A percentile compares a stretch with the other conserved stretches of the same genome.
Conservation (phyloP, 2,113 vertebrate genomes). For the Condylura cristata region DNA sequence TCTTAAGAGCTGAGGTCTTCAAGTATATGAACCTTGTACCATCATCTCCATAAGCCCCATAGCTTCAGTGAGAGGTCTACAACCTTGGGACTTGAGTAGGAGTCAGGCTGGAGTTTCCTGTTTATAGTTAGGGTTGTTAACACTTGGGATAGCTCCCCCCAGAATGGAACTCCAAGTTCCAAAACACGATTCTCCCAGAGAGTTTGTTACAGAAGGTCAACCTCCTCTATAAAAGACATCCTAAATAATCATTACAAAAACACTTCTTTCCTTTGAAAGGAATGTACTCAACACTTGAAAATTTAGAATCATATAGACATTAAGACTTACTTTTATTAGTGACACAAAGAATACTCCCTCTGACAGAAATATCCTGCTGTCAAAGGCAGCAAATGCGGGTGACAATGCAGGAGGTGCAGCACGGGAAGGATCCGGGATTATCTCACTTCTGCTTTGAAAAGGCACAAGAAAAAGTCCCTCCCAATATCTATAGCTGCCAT, state of each 20-base stretch:
- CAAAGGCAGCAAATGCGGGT: not conserved
- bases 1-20: not conserved
- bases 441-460: not conserved
- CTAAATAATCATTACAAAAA: slow-evolving; percentile 24
- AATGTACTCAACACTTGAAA: slow-evolving; percentile 13
- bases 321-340: not conserved
- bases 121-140: slow-evolving; percentile 71
- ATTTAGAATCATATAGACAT: not conserved
- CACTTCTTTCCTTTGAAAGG: not conserved
- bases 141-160: slow-evolving; percentile 46
- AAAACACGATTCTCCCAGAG: slow-evolving; percentile 61
- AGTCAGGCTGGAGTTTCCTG: slow-evolving; percentile 67
- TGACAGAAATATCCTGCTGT: not conserved
- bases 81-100: slow-evolving; percentile 64
- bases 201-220: slow-evolving; percentile 63
- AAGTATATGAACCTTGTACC: not conserved
- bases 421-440: not conserved
- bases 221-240: slow-evolving; percentile 23
- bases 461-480: not conserved
- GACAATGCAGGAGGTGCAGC: not conserved
- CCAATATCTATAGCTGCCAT: not conserved
- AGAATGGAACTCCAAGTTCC: slow-evolving; percentile 65
- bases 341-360: not conserved
- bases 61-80: not conserved
- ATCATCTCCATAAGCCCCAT: not conserved